These are phyloP conservation scores for Carollia perspicillata DNA, from an alignment of 2,113 vertebrate genomes.

Conservation along the genomic window DNA sequence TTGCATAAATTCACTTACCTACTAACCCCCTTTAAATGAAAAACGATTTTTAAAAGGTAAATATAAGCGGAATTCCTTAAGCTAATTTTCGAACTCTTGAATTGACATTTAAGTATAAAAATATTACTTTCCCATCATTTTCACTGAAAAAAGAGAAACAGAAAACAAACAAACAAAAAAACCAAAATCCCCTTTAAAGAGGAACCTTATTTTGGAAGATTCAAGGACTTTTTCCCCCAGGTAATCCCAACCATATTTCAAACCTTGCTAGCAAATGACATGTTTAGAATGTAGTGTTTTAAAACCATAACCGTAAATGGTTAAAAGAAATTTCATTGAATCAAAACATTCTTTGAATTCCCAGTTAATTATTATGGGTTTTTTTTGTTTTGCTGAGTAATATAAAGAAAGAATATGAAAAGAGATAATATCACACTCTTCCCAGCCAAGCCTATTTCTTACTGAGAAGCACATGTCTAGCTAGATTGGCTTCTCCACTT, in stretches of 20 bases:
- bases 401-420: not conserved
- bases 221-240: not conserved
- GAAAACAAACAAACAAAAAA: not conserved
- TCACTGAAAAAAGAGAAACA: conserved; percentile 13
- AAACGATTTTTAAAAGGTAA: not conserved
- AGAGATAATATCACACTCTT: not conserved
- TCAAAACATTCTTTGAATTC: not conserved
- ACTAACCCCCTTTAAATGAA: not conserved
- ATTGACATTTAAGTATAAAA: not conserved
- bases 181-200: not conserved
- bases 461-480: not conserved
- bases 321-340: not conserved
- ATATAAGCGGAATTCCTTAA: not conserved
- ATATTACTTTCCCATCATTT: not conserved
- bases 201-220: not conserved
- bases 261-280: not conserved
- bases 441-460: not conserved
- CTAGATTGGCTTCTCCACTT: not conserved
- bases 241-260: not conserved
- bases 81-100: not conserved
- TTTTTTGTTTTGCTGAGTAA: not conserved
- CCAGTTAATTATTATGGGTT: not conserved
- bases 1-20: not conserved
- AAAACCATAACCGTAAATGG: not conserved
- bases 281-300: not conserved